These are phyloP conservation scores for Alca torda DNA, from an alignment of 2,797 vertebrate genomes.

Conservation along the genomic window DNA sequence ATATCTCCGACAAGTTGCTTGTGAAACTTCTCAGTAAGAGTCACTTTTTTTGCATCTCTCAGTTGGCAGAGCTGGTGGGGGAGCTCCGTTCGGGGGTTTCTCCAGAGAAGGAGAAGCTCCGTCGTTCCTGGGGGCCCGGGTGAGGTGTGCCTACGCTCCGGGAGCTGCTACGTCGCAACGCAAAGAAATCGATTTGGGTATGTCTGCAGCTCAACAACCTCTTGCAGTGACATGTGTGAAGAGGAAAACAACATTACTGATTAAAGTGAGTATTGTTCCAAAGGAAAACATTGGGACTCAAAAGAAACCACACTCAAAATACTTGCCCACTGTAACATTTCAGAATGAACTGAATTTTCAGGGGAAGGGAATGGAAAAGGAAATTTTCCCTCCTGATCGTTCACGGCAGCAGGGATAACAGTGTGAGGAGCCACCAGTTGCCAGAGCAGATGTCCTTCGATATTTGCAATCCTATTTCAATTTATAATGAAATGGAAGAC, in stretches of 20 bases:
- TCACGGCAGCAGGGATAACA: background rate
- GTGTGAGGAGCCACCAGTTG: background rate
- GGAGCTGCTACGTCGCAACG: background rate
- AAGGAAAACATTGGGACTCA: background rate
- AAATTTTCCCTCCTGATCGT: background rate
- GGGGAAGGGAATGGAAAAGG: background rate
- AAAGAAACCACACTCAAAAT: background rate
- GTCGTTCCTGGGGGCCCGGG: rapidly evolving
- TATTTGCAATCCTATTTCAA: background rate
- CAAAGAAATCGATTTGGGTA: background rate
- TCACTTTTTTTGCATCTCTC: background rate
- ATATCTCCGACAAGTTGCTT: background rate
- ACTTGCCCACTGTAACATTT: background rate
- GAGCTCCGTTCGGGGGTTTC: background rate
- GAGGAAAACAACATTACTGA: background rate
- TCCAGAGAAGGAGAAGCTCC: background rate
- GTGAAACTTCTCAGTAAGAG: background rate
- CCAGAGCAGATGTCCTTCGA: background rate
- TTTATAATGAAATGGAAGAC: background rate
- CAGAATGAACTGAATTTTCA: background rate
- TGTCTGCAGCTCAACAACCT: background rate
- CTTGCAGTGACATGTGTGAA: background rate
- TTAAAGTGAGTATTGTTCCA: background rate
- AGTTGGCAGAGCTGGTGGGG: background rate
- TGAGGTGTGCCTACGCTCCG: rapidly evolving